phyloP scores from a whole-genome alignment of 1,140 invertebrate genomes.

The Amyelois transitella region DNA sequence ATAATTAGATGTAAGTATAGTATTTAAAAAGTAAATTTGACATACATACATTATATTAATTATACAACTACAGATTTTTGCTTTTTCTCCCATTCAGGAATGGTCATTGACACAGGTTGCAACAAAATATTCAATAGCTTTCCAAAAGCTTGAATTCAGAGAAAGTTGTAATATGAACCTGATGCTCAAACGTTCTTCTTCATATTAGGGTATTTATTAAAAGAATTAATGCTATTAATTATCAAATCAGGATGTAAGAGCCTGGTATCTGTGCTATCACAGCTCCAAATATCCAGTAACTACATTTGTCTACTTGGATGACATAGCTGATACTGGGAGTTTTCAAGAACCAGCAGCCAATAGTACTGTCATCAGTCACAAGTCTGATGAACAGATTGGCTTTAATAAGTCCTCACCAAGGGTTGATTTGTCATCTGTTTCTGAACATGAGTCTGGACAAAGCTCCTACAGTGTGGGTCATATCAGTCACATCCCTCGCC shows the following conservation, averaged over 20 bases:
- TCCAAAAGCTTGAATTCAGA: slow-evolving; percentile 53
- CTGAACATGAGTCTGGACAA: slow-evolving; percentile 9
- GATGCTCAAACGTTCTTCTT: slow-evolving; percentile 18
- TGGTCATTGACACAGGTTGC: slow-evolving; percentile 24
- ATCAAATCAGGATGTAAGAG: slow-evolving; percentile 47
- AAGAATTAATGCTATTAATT: slow-evolving; percentile 25
- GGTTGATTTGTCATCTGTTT: neutral
- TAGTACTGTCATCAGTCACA: slow-evolving; percentile 34
- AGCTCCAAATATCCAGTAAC: slow-evolving; percentile 51
- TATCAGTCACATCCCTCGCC: slow-evolving; percentile 56
- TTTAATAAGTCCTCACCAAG: neutral
- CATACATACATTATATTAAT: slow-evolving; percentile 8
- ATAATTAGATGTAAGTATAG: too few species aligned
- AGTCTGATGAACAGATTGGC: neutral
- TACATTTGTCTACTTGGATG: slow-evolving; percentile 52
- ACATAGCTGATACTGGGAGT: slow-evolving; percentile 21
- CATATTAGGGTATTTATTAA: slow-evolving; percentile 11
- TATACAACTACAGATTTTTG: neutral
- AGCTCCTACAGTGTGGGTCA: slow-evolving; percentile 43
- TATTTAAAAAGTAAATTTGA: too few species aligned
- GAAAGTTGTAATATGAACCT: slow-evolving; percentile 32
- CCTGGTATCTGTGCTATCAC: slow-evolving; percentile 63
- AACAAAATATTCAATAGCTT: slow-evolving; percentile 36
- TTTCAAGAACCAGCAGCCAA: slow-evolving; percentile 43
- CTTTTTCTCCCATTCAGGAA: slow-evolving; percentile 35